Conservation (phyloP, 2,888 invertebrate species). For the Ctena decussata region DNA sequence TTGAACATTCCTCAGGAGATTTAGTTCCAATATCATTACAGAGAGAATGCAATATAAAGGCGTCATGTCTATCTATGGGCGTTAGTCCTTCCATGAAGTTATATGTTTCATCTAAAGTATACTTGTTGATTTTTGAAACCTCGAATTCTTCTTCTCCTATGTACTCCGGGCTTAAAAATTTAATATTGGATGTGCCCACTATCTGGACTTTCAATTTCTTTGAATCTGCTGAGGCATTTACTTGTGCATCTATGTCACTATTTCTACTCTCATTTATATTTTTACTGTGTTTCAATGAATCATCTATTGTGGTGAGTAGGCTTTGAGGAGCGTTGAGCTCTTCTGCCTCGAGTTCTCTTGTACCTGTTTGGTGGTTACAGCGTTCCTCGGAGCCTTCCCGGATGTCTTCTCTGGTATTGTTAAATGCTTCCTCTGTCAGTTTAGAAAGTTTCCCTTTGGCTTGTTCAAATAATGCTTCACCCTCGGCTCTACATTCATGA, state of each 20-base stretch:
- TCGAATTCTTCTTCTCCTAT: background rate
- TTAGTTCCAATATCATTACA: background rate
- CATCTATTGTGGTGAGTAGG: background rate
- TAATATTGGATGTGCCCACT: background rate
- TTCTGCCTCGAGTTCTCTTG: background rate
- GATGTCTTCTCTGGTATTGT: background rate
- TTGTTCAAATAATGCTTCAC: background rate
- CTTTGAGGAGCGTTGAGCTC: background rate
- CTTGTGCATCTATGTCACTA: too few relatives aligned
- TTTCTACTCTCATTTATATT: background rate
- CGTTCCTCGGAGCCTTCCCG: background rate
- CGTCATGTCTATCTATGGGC: background rate
- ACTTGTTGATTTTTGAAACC: background rate
- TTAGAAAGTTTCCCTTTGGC: background rate
- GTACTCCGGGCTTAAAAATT: background rate
- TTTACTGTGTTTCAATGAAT: background rate
- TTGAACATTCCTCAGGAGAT: background rate
- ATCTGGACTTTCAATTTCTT: background rate
- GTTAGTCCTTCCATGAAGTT: background rate
- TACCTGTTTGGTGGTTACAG: background rate
- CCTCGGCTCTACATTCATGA: background rate
- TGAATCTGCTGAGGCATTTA: too few relatives aligned
- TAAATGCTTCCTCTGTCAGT: background rate
- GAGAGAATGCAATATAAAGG: too few relatives aligned
- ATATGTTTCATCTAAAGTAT: background rate